A percentile compares a stretch with the other conserved stretches of the same genome.
Evolutionary conservation across 2,113 vertebrate species (phyloP).

Genomic region (Passerina amoena): DNA sequence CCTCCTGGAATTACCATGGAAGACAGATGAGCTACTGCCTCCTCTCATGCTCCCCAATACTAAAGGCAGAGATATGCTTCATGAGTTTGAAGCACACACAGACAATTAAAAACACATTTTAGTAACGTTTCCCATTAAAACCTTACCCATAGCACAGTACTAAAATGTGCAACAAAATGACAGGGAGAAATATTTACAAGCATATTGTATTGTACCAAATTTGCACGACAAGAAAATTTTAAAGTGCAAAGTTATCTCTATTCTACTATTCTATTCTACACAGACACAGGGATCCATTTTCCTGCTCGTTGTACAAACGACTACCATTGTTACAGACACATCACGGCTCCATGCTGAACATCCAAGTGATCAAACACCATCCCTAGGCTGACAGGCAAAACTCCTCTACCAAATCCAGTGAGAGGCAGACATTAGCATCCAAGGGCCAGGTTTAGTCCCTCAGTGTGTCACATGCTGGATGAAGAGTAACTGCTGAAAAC

Average conservation of each 20-base stretch:
- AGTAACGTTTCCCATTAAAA: slow-evolving; percentile 4
- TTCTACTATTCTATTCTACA: not conserved
- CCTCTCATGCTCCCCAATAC: not conserved
- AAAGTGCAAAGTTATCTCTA: slow-evolving; percentile 23
- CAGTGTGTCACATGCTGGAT: not conserved
- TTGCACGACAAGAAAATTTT: not conserved
- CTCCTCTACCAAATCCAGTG: not conserved
- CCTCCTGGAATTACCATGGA: not conserved
- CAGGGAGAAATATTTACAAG: slow-evolving; percentile 34
- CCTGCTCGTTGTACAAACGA: not conserved
- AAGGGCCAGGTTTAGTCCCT: not conserved
- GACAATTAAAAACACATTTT: not conserved
- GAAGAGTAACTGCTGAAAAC: not conserved
- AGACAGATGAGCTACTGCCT: not conserved
- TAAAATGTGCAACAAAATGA: slow-evolving; percentile 5
- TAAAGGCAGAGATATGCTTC: not conserved
- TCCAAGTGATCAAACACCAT: not conserved
- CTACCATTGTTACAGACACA: not conserved
- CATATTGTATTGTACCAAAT: not conserved
- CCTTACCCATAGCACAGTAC: not conserved
- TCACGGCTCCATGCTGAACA: not conserved
- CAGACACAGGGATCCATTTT: not conserved
- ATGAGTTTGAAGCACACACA: not conserved
- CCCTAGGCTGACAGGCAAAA: not conserved
- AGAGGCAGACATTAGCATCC: not conserved